Base-by-base conservation (phyloP, 1,140 invertebrate species). In the Phocides pigmalion region DNA sequence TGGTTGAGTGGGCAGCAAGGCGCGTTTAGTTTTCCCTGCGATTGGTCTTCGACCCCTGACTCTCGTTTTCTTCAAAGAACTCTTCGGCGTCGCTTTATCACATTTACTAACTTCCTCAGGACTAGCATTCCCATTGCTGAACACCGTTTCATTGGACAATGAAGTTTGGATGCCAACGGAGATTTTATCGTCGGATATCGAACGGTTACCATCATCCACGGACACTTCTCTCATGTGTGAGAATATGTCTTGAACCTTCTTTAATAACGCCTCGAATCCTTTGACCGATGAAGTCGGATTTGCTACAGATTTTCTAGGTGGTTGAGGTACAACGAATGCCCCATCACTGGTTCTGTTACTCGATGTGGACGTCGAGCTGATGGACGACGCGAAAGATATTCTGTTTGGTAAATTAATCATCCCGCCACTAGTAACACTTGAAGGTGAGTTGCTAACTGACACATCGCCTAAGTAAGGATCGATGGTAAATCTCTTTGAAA, bases 341-440 rank as follows among this genome's bases (percentile, higher is more conserved):
- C 90, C 90, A 49, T 92, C 90, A 59, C 87, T 91, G 0, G 91
- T 92, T 14, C 90, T 69, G 46, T 83, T 90, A 35, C 89, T 91
- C 0, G 88, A 87, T 1, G 85, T 79, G 4, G 91, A 90, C 4
- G 83, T 73, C 3, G 89, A 90, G 49, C 87, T 90, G 9, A 87
- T 76, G 2, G 82, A 82, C 0, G 90, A 92, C 1, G 81, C 84
- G 41, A 90, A 92, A n/a, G 90, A 92, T 1, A 82, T 82, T 66
- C 89, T 84, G 25, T 88, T 89, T 0, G 87, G 90, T 20, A 92
- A 65, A 49, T 86, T 89, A 0, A 92, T 79, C 76, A 92, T 81
- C 2, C 90, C 89, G 0, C 81, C 79, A 61, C 89, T 92, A 0
- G 90, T 90, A 0, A 92, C 89, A 66, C 91, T 92, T 0, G 90